A percentile compares a stretch with the other conserved stretches of the same genome.
Conservation (phyloP, 2,113 vertebrate species). For the Cyprinodon tularosa region DNA sequence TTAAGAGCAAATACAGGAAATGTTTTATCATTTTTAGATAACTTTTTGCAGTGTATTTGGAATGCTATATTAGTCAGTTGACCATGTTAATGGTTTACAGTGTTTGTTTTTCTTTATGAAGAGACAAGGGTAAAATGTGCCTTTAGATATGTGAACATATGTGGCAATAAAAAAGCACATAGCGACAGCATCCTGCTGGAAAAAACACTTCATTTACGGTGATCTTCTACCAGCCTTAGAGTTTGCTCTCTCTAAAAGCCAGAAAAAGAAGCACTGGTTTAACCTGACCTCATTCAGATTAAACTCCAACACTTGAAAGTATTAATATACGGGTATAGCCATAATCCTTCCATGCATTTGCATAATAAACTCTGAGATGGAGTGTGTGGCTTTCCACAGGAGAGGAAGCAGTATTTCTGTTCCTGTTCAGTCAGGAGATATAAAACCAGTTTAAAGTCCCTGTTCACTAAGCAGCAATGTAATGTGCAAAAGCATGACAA, state of each 20-base stretch:
- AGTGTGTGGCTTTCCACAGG: neutral
- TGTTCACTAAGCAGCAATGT: slow-evolving; percentile 3
- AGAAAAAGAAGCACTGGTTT: neutral
- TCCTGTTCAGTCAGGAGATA: neutral
- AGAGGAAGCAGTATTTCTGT: neutral
- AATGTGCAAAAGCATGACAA: neutral
- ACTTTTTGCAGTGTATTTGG: too few relatives aligned
- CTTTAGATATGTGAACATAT: neutral
- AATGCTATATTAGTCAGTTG: neutral
- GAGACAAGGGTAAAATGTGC: neutral
- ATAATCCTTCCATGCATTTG: slow-evolving; percentile 6
- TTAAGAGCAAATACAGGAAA: too few relatives aligned
- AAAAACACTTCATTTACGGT: neutral
- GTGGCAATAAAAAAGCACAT: neutral
- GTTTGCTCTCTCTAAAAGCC: neutral
- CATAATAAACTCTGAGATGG: slow-evolving; percentile 7
- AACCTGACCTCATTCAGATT: neutral
- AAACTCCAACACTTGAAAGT: slow-evolving; percentile 11
- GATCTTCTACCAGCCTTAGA: neutral
- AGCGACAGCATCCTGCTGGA: neutral
- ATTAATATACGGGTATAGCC: neutral
- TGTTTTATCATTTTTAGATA: too few relatives aligned
- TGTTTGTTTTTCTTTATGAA: neutral
- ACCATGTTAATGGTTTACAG: neutral
- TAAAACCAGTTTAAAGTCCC: neutral